These are phyloP conservation scores for Anarsia innoxiella DNA, from an alignment of 2,888 invertebrate genomes.

Conservation along the genomic window DNA sequence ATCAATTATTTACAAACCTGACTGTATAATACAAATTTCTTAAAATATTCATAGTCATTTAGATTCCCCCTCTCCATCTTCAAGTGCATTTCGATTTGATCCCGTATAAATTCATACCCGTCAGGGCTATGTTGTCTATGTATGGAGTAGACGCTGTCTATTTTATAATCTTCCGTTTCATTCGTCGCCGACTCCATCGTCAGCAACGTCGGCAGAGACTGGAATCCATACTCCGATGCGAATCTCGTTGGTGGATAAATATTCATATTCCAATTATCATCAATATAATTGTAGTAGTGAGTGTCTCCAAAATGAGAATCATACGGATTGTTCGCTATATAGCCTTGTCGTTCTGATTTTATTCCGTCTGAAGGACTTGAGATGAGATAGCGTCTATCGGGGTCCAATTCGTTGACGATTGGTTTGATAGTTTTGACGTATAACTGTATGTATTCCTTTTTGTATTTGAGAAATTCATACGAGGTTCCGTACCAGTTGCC, in stretches of 20 bases:
- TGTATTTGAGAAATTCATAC: conserved; percentile 70
- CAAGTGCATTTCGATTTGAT: conserved; percentile 78
- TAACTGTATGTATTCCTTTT: conserved; percentile 85
- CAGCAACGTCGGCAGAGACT: conserved; percentile 86
- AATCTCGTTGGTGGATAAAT: conserved; percentile 90
- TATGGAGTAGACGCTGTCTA: conserved; percentile 76
- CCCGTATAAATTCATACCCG: conserved; percentile 80
- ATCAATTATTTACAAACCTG: conserved; percentile 75
- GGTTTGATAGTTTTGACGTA: conserved; percentile 86
- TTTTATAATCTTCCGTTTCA: conserved; percentile 60
- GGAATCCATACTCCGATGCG: conserved; percentile 96
- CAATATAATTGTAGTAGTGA: conserved; percentile 91
- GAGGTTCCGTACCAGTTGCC: conserved; percentile 85
- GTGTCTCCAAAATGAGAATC: conserved; percentile 90
- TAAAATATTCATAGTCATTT: conserved; percentile 72
- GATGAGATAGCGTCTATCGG: conserved; percentile 80
- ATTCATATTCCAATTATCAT: conserved; percentile 86
- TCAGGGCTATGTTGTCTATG: conserved; percentile 92
- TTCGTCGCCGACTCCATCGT: conserved; percentile 79
- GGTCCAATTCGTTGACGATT: conserved; percentile 77
- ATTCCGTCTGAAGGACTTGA: conserved; percentile 96
- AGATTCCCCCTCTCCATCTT: conserved; percentile 47
- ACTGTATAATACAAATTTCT: conserved; percentile 85
- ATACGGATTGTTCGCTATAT: conserved; percentile 85
- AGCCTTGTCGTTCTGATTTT: conserved; percentile 82